Percentiles rank a stretch among this genome's conserved stretches.
phyloP scores from a whole-genome alignment of 2,888 invertebrate genomes.

The Zelleria hepariella region DNA sequence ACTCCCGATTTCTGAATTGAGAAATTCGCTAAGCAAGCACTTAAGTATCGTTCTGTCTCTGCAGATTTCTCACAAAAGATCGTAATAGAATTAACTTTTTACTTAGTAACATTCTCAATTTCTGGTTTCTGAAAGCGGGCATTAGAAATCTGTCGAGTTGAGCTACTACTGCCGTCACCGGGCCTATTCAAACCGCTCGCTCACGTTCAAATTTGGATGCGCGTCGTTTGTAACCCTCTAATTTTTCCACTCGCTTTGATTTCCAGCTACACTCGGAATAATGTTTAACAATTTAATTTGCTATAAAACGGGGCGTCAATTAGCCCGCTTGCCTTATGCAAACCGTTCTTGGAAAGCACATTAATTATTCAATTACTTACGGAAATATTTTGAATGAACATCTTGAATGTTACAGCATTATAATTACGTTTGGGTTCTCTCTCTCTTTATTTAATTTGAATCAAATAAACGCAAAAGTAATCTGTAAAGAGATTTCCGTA shows the following conservation, averaged over 20 bases:
- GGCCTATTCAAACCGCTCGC: not conserved
- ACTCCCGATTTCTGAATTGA: too few relatives aligned
- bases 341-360: not conserved
- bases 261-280: not conserved
- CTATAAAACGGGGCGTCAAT: not conserved
- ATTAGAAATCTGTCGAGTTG: not conserved
- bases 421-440: not conserved
- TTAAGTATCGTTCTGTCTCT: too few relatives aligned
- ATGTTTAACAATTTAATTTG: not conserved
- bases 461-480: too few relatives aligned
- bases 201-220: not conserved
- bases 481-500: too few relatives aligned
- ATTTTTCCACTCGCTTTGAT: not conserved
- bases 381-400: too few relatives aligned
- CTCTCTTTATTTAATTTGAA: too few relatives aligned
- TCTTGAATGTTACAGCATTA: not conserved
- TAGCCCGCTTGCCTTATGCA: not conserved
- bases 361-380: not conserved
- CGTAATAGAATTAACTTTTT: too few relatives aligned
- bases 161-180: not conserved
- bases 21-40: too few relatives aligned
- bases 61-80: too few relatives aligned
- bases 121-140: not conserved
- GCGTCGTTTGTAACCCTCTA: not conserved
- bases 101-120: too few relatives aligned